Conservation (phyloP, 2,113 vertebrate species). For the Micronycteris hirsuta region DNA sequence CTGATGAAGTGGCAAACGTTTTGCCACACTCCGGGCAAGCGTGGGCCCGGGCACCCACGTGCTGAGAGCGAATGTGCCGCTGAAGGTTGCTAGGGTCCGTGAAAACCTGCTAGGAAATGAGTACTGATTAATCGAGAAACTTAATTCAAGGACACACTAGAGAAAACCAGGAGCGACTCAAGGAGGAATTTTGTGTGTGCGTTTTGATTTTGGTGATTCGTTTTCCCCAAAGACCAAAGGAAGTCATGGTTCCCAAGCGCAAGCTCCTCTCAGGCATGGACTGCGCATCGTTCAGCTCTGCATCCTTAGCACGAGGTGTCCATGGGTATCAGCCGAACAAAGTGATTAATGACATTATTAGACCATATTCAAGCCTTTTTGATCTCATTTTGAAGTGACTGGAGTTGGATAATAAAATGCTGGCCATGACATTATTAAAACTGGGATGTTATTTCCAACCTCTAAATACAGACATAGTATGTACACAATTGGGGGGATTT, state of each 20-base stretch:
- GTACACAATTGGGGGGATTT: not conserved
- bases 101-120: constrained; percentile 99
- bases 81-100: constrained; percentile 99
- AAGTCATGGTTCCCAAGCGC: not conserved
- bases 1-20: constrained; percentile 99
- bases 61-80: constrained; percentile 99
- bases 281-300: not conserved
- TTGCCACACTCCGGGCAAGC: constrained; percentile 99
- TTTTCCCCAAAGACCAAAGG: not conserved
- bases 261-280: not conserved
- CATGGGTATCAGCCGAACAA: not conserved
- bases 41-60: constrained; percentile 96
- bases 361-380: not conserved
- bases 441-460: not conserved
- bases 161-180: constrained; percentile 64
- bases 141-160: constrained; percentile 62
- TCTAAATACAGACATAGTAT: not conserved
- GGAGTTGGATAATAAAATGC: not conserved
- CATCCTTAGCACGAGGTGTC: not conserved
- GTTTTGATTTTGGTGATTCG: not conserved
- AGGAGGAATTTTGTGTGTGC: not conserved
- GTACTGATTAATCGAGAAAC: constrained; percentile 88
- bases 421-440: not conserved
- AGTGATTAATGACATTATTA: not conserved
- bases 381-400: not conserved